Evolutionary conservation across 2,113 vertebrate genomes (phyloP).

Genomic region (Mobula hypostoma): DNA sequence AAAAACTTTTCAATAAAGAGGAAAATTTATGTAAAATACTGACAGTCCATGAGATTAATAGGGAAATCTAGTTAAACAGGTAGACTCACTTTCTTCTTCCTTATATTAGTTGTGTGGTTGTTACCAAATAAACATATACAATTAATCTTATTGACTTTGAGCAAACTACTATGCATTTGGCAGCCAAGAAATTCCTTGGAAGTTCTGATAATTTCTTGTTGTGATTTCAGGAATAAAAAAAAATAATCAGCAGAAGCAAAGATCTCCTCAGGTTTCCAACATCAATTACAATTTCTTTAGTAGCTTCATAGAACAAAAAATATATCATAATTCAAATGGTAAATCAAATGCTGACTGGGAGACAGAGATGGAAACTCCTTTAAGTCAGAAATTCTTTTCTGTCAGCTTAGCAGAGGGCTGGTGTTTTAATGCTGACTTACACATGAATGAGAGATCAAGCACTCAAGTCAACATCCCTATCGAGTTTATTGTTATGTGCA

Average conservation of each 20-base stretch:
- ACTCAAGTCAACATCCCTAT: too few relatives aligned
- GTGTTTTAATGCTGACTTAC: background rate
- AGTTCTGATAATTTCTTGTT: background rate
- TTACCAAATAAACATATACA: background rate
- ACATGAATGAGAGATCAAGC: background rate
- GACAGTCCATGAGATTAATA: too few relatives aligned
- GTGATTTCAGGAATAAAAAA: background rate
- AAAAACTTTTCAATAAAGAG: background rate
- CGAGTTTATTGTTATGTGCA: too few relatives aligned
- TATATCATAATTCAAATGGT: background rate
- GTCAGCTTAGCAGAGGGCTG: background rate
- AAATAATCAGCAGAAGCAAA: too few relatives aligned
- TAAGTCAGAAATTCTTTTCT: background rate
- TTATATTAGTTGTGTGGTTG: background rate
- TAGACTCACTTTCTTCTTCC: background rate
- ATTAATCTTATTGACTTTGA: background rate
- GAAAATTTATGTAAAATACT: background rate
- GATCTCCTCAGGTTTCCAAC: background rate
- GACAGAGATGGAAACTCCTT: background rate
- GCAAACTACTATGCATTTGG: background rate
- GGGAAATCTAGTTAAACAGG: too few relatives aligned
- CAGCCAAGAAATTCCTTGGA: background rate
- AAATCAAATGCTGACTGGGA: background rate
- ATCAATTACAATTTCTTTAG: background rate
- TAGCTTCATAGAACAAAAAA: background rate